Percentiles rank a stretch among this genome's conserved stretches.
Evolutionary conservation across 2,888 invertebrate genomes (phyloP).

Genomic region (Chrysolina americana): DNA sequence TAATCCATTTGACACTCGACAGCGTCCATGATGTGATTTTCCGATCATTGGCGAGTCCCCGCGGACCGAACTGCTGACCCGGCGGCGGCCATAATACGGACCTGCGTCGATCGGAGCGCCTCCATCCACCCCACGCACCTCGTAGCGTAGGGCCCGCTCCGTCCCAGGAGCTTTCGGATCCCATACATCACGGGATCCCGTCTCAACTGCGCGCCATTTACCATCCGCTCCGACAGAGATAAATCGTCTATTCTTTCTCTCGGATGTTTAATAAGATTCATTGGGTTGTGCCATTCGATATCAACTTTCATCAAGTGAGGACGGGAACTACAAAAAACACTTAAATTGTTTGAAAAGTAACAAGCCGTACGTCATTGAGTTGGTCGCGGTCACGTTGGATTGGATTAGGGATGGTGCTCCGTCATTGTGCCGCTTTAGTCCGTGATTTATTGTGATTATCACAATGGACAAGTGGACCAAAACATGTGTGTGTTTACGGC

Average conservation of each 20-base stretch:
- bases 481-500: constrained; percentile 7
- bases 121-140: constrained; percentile 54
- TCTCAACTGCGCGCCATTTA: constrained; percentile 53
- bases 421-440: constrained; percentile 45
- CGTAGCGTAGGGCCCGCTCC: constrained; percentile 51
- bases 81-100: constrained; percentile 64
- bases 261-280: constrained; percentile 53
- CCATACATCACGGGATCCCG: constrained; percentile 57
- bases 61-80: constrained; percentile 61
- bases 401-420: constrained; percentile 50
- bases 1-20: constrained; percentile 40
- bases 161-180: constrained; percentile 57
- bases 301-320: constrained; percentile 55
- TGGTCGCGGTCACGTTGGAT: constrained; percentile 49
- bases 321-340: constrained; percentile 56
- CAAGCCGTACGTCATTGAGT: constrained; percentile 45
- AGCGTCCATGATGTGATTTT: constrained; percentile 47
- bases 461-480: constrained; percentile 35
- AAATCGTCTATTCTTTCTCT: constrained; percentile 57
- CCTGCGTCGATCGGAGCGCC: constrained; percentile 55
- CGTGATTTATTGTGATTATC: constrained; percentile 41
- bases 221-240: constrained; percentile 57
- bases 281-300: constrained; percentile 52
- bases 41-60: constrained; percentile 52
- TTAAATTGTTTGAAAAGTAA: constrained; percentile 54